These are phyloP conservation scores for Polydrusus cervinus DNA, from an alignment of 2,888 invertebrate species.

Conservation along the genomic window DNA sequence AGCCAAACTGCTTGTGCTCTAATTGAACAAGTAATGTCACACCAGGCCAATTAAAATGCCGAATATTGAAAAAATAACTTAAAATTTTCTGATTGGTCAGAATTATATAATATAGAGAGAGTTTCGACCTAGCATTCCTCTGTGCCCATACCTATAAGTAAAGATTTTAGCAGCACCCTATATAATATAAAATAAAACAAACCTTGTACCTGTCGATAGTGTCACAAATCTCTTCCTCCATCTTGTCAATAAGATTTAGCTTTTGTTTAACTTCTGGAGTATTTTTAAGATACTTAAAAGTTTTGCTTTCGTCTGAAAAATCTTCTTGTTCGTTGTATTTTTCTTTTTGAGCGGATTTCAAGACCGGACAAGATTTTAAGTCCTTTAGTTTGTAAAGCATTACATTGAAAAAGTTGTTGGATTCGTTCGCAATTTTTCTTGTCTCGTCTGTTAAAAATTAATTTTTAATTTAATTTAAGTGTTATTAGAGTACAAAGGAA, in stretches of 20 bases:
- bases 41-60: no score
- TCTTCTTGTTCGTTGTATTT: slow-evolving; percentile 29
- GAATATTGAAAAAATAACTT: no score
- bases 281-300: slow-evolving; percentile 56
- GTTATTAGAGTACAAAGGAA: slow-evolving; percentile 12
- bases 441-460: slow-evolving; percentile 40
- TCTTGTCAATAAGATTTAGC: slow-evolving; percentile 54
- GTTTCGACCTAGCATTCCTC: no score
- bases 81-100: no score
- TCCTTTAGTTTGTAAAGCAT: slow-evolving; percentile 58
- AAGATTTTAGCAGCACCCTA: no score
- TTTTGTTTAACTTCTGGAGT: slow-evolving; percentile 57
- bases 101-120: no score
- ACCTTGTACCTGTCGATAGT: slow-evolving; percentile 56
- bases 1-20: no score
- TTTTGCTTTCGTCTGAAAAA: slow-evolving; percentile 48
- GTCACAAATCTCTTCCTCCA: slow-evolving; percentile 57
- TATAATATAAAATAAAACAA: slow-evolving; percentile 29
- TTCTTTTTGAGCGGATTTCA: slow-evolving; percentile 42
- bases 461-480: slow-evolving; percentile 15
- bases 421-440: slow-evolving; percentile 47
- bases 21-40: no score
- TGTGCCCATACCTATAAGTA: no score
- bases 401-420: slow-evolving; percentile 56
- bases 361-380: slow-evolving; percentile 52